These are phyloP conservation scores for Caenorhabditis latens DNA, from an alignment of 1,140 invertebrate genomes.

Conservation along the genomic window DNA sequence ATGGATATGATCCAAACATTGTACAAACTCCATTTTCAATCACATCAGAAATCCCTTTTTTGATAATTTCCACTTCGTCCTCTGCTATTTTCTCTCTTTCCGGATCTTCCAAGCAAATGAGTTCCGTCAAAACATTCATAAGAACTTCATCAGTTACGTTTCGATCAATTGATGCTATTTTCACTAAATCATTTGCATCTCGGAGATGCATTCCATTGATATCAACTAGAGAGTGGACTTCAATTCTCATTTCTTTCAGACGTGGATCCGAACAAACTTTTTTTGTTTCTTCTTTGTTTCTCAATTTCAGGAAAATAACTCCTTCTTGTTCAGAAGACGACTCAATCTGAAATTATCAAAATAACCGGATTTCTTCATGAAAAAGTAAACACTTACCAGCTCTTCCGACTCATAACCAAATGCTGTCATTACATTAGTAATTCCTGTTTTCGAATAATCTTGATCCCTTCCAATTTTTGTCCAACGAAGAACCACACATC, in stretches of 20 bases:
- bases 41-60: neutral
- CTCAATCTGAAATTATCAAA: neutral
- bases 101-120: neutral
- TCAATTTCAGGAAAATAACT: neutral
- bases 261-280: neutral
- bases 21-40: neutral
- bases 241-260: neutral
- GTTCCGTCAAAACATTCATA: neutral
- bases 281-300: neutral
- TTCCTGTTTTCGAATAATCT: too few species aligned
- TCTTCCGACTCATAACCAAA: too few species aligned
- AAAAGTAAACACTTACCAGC: too few species aligned
- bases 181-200: neutral
- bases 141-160: constrained; percentile 9
- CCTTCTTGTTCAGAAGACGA: neutral
- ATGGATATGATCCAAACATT: neutral
- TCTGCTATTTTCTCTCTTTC: neutral
- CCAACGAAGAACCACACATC: too few species aligned
- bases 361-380: too few species aligned
- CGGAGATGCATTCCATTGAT: neutral
- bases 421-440: too few species aligned
- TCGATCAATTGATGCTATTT: neutral
- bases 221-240: neutral
- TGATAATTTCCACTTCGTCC: constrained; percentile 3
- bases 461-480: too few species aligned